Percentiles rank a stretch among this genome's conserved stretches.
Evolutionary conservation across 2,888 invertebrate genomes (phyloP).

Genomic region (Troides aeacus): DNA sequence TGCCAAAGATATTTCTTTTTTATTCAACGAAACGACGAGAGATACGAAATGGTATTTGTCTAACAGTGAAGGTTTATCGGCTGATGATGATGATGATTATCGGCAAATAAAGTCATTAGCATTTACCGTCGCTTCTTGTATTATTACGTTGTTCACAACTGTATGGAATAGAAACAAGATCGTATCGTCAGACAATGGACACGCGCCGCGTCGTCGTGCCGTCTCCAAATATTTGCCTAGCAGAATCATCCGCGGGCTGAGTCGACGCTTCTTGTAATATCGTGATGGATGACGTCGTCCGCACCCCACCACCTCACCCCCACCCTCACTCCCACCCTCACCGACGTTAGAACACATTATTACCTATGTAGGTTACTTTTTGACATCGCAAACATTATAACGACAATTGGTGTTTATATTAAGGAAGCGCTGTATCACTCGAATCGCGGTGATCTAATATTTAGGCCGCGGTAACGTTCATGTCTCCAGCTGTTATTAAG

Average conservation of each 20-base stretch:
- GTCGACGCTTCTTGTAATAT: constrained; percentile 59
- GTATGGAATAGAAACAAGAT: background rate
- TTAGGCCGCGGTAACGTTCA: too few relatives aligned
- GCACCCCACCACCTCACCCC: too few relatives aligned
- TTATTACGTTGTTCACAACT: background rate
- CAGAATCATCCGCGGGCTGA: constrained; percentile 65
- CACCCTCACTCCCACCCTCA: too few relatives aligned
- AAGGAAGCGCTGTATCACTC: background rate
- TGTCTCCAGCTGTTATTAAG: too few relatives aligned
- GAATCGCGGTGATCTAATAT: too few relatives aligned
- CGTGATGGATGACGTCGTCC: constrained; percentile 64
- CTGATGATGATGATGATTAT: too few relatives aligned
- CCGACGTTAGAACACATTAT: constrained; percentile 25
- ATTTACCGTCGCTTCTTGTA: background rate
- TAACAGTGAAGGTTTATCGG: too few relatives aligned
- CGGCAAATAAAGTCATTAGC: too few relatives aligned
- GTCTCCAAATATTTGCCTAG: constrained; percentile 68
- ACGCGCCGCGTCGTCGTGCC: constrained; percentile 44
- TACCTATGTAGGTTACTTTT: constrained; percentile 24
- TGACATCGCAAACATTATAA: constrained; percentile 17
- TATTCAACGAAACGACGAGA: too few relatives aligned
- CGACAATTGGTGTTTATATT: constrained; percentile 16
- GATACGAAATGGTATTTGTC: too few relatives aligned
- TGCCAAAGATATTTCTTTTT: too few relatives aligned
- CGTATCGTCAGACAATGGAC: constrained; percentile 41